These are phyloP conservation scores for Pecten maximus DNA, from an alignment of 2,888 invertebrate species.

Conservation along the genomic window DNA sequence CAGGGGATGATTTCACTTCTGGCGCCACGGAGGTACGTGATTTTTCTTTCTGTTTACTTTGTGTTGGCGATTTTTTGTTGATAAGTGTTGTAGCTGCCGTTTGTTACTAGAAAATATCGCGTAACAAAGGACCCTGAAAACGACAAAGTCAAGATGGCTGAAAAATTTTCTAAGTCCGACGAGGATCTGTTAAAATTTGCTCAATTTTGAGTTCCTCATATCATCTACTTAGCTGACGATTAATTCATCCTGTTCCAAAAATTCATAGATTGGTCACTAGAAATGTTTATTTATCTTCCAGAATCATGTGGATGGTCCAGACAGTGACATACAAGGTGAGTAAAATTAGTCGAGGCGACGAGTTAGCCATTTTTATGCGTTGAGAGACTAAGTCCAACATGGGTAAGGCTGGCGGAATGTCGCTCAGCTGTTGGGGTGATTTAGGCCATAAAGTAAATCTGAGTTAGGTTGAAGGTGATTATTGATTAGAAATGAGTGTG, in stretches of 20 bases:
- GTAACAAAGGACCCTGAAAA: constrained; percentile 60
- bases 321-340: constrained; percentile 46
- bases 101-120: constrained; percentile 38
- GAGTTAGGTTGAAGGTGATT: neutral
- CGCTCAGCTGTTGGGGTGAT: constrained; percentile 15
- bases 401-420: constrained; percentile 14
- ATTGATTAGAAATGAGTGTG: neutral
- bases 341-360: constrained; percentile 38
- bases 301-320: constrained; percentile 42
- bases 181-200: constrained; percentile 52
- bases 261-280: constrained; percentile 19
- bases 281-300: constrained; percentile 53
- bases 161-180: constrained; percentile 77
- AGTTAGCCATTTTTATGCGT: constrained; percentile 38
- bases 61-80: neutral
- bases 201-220: constrained; percentile 50
- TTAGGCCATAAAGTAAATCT: neutral
- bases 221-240: neutral
- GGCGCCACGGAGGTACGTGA: constrained; percentile 56
- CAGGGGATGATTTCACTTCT: constrained; percentile 56
- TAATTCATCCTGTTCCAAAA: neutral
- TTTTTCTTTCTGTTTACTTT: neutral
- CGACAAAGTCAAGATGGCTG: constrained; percentile 79
- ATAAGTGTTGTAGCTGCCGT: neutral
- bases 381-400: constrained; percentile 53